Percentiles rank a stretch among this genome's conserved stretches.
phyloP scores from a whole-genome alignment of 1,140 invertebrate genomes.

The Phocides pigmalion region DNA sequence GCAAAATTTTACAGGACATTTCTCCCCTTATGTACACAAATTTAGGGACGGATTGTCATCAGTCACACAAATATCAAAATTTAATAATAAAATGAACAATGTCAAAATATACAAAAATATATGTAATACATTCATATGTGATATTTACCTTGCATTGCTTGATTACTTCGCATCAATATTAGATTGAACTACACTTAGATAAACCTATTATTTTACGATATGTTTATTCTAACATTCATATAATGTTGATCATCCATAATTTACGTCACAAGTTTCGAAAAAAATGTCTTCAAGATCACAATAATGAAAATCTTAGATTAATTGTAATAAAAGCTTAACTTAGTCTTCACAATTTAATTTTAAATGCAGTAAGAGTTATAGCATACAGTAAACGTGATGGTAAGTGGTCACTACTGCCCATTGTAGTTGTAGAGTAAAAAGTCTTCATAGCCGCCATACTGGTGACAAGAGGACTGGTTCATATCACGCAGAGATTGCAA shows the following conservation, averaged over 20 bases:
- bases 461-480: too few species aligned
- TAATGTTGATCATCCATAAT: conserved; percentile 10
- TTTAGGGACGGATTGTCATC: conserved; percentile 26
- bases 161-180: conserved; percentile 10
- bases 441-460: too few species aligned
- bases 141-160: conserved; percentile 4
- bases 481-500: too few species aligned
- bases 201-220: conserved; percentile 53
- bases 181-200: conserved; percentile 40
- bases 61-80: conserved; percentile 22
- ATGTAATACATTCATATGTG: background rate
- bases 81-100: conserved; percentile 26
- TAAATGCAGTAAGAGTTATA: too few species aligned
- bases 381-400: too few species aligned
- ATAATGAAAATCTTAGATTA: too few species aligned
- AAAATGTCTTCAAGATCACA: background rate
- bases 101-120: conserved; percentile 6
- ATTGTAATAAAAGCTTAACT: too few species aligned
- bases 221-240: conserved; percentile 60
- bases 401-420: too few species aligned
- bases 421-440: too few species aligned
- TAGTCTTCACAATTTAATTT: too few species aligned
- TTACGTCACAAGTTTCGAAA: background rate
- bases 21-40: background rate
- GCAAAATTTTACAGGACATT: background rate